Base-by-base conservation (phyloP, 2,888 invertebrate genomes). In the Heliconius sara region DNA sequence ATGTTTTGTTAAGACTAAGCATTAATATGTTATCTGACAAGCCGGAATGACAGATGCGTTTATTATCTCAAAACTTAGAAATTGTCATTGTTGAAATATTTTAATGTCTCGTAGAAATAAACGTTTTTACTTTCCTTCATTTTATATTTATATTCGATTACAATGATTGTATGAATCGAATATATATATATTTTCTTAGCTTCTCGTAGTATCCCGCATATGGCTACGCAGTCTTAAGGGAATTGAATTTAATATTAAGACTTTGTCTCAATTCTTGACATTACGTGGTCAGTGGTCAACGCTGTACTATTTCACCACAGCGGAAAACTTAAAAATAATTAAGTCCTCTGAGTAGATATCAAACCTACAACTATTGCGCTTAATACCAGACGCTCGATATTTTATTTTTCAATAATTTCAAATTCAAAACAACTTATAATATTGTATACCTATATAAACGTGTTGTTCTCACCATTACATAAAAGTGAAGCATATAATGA, bases 391-490 rank as follows among this genome's bases (percentile, higher is more conserved):
- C 43, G 43, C 43, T 43, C 60, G 22, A 60, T 60, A 57, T 57
- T 9, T 57, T 52, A 27, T 2, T n/a, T 47, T 52, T 52, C 9
- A 60, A 60, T 12, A 60, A 60, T n/a, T 60, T 60, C 60, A n/a
- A 60, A 60, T n/a, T 47, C 13, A 47, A 65, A 65, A 75, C 19
- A 27, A 22, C 43, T 43, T 75, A 39, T 43, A 43, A 75, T 65
- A 65, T 43, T 65, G 65, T 65, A 22, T 75, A 52, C 19, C 1
- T 75, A 52, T 65, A 57, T 81, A 83, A 87, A 85, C 84, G 84
- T 84, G 84, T 84, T 83, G 87, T 85, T 87, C 87, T 87, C 88
- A 86, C 85, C 87, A 86, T 91, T 92, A 89, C 89, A 88, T 89
- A 92, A 92, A 87, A 85, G 83, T 74, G 84, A 85, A 79, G 79